Evolutionary conservation across 2,113 vertebrate species (phyloP), one percentile per base, ranked within the genome.

Genomic region (Hirundichthys speculiger): DNA sequence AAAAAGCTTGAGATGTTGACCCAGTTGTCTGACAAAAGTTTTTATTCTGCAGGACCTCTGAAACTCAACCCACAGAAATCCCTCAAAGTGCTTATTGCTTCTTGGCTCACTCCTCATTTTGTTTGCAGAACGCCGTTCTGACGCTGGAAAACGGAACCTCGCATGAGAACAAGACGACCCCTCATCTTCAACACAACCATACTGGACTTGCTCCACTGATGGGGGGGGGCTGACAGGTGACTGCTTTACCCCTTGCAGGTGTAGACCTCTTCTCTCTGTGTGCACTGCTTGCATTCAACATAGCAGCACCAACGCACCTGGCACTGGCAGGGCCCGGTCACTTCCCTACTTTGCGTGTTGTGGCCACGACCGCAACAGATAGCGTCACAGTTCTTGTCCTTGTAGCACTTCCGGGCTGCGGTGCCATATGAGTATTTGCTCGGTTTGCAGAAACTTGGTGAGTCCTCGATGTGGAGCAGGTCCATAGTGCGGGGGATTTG

Each of bases 221-320:
- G 13, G 14, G 48, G 50, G 58, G 45, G 38, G 41, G 7, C 45
- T n/a, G 50, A 54, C 60, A 14, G 59, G 30, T 39, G 19, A 5
- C 24, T 2, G 43, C 24, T 4, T 93, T 94, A 97, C 77, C 94
- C 96, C 76, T 99, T 99, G 90, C 98, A 99, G 75, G 98, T 99
- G 61, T 99, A 99, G 53, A 99, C 96, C 83, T 99, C 98, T 79
- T 99, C 98, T 8, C 95, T 93, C 91, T 99, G 98, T 1, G 96
- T 97, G 85, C 98, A 99, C 64, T 99, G 96, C 86, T 98, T 96
- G 89, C 98, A 99, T 86, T 99, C 97, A 61, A 99, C 98, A 0
- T 99, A 99, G 92, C 98, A 99, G 91, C 98, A 99, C 98, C 97
- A 99, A 71, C 97, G 95, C 66, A 99, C 98, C 85, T 99, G 98